Evolutionary conservation across 1,140 invertebrate genomes (phyloP), one percentile per base, ranked within the genome.

Genomic region (Dryas iulia): DNA sequence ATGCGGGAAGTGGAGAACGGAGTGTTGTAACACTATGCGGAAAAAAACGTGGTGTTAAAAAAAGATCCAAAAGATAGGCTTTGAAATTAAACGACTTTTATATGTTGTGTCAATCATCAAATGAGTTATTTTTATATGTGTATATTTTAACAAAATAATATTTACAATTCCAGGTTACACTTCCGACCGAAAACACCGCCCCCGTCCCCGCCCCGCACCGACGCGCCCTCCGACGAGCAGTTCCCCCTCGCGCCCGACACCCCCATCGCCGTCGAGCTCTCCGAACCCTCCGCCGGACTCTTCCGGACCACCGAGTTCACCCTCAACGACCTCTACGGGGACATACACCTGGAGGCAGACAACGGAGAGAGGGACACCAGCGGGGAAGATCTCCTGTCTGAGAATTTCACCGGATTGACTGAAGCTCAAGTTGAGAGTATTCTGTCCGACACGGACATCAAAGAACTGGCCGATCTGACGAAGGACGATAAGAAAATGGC

Each of bases 171-270:
- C 76, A 95, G 95, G 95, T 92, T 96, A 86, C 96, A 96, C 84
- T 96, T 96, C 87, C 94, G 95, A 77, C 95, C 95, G 66, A 96
- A 96, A 92, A 95, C 95, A 56, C 94, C 94, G 35, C 90, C 91
- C 14, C 81, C 80, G 0, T 74, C 78, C 0, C 78, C 85, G 1
- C 77, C 80, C 0, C 77, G 78, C 53, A 74, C 76, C 8, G 78
- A 83, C n/a, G 47, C 79, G 30, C 78, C 75, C 11, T 68, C 84
- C n/a, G 89, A 89, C 7, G 77, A 81, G 25, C 83, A 79, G 25
- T 83, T 90, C 14, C 90, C 92, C 23, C 86, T 94, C 66, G 86
- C 90, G 18, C 85, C 89, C 56, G 88, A 93, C 73, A 93, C 93
- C 11, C 93, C 94, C n/a, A 92, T 95, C 66, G 78, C 92, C 0